Evolutionary conservation across 2,888 invertebrate genomes (phyloP).

Genomic region (Pseudoips prasinana): DNA sequence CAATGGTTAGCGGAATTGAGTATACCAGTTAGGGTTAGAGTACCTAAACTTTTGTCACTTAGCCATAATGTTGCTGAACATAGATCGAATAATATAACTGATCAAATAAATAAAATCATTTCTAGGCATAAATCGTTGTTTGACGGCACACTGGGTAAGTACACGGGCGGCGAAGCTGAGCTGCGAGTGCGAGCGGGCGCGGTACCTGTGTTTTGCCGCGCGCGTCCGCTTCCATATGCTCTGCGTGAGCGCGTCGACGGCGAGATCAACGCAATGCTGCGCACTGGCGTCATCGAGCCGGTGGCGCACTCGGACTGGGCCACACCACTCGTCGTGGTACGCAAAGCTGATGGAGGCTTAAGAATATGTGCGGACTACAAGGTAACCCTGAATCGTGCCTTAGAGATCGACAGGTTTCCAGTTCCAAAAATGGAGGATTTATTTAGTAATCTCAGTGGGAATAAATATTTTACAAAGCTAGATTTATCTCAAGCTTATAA

Average conservation of each 20-base stretch:
- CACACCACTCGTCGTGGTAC: neutral
- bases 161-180: conserved; percentile 2
- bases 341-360: neutral
- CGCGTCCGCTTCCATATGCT: neutral
- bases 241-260: neutral
- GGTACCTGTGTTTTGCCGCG: too few relatives aligned
- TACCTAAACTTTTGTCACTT: neutral
- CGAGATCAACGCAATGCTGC: too few relatives aligned
- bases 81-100: neutral
- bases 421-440: neutral
- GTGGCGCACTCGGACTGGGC: too few relatives aligned
- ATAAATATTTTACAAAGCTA: neutral
- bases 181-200: conserved; percentile 1
- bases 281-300: too few relatives aligned
- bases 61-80: neutral
- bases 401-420: neutral
- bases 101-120: neutral
- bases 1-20: neutral
- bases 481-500: neutral
- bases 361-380: neutral
- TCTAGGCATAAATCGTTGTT: neutral
- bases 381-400: neutral
- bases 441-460: neutral
- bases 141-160: neutral
- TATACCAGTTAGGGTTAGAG: too few relatives aligned